Evolutionary conservation across 2,113 vertebrate species (phyloP), one percentile per base, ranked within the genome.

Genomic region (Esox niger): DNA sequence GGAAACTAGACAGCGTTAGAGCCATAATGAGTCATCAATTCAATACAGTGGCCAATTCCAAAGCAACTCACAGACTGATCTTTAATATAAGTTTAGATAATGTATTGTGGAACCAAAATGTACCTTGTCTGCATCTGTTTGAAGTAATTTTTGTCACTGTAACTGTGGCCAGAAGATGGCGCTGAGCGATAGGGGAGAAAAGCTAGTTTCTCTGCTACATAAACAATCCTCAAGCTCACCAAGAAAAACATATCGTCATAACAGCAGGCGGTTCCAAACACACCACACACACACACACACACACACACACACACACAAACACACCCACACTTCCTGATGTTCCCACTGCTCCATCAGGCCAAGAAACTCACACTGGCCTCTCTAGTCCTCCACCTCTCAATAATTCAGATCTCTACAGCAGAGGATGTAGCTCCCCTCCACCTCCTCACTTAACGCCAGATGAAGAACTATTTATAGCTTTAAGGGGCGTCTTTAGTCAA

Each of bases 21-120:
- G 78, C 71, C 13, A 62, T 79, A 87, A 87, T 84, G 84, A 78
- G 78, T 85, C 79, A 85, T 85, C 86, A 83, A 89, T 84, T 87
- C 80, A 86, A 87, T 86, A 82, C 83, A 83, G 77, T 57, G 70
- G 69, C 74, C 77, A 77, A 77, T 74, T 81, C 75, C 77, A 80
- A 64, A 75, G 71, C 71, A 69, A 71, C 63, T 79, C 72, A 69
- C 72, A 73, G 64, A 58, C n/a, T 52, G 2, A 21, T 52, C 21
- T 5, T 8, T 2, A 26, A 27, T 71, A 80, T 71, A 73, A 58
- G 78, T 77, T 62, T 82, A 31, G 26, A 31, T 59, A 43, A 64
- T 61, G 64, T 64, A 20, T 52, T 1, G 21, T 75, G 59, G 73
- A 71, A 72, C 25, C 56, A 29, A 64, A 52, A 57, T 23, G 46